phyloP scores from a whole-genome alignment of 2,888 invertebrate species.

The Drosophila hamatofila region DNA sequence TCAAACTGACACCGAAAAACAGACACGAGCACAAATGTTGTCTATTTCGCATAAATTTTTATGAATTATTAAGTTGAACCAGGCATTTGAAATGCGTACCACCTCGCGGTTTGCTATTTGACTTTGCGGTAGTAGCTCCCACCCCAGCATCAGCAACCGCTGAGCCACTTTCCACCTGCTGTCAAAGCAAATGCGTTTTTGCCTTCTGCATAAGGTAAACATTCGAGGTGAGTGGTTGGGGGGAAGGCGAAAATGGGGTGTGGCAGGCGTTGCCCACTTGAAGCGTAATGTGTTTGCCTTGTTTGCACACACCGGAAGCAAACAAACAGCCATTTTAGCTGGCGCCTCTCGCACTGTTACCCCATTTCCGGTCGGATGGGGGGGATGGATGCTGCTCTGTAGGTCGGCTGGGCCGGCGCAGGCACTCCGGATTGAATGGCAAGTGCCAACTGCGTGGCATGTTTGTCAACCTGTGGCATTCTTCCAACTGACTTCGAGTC shows the following conservation, averaged over 20 bases:
- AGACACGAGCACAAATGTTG: constrained; percentile 43
- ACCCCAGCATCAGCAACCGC: not conserved
- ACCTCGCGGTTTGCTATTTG: constrained; percentile 56
- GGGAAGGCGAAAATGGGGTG: not conserved
- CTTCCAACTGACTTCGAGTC: constrained; percentile 65
- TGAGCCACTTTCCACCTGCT: constrained; percentile 24
- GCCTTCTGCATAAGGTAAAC: constrained; percentile 58
- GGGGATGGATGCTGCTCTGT: not conserved
- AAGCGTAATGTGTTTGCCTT: constrained; percentile 74
- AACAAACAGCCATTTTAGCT: constrained; percentile 76
- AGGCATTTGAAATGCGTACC: constrained; percentile 53
- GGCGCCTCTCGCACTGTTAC: constrained; percentile 33
- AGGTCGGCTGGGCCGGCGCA: not conserved
- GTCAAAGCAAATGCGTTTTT: constrained; percentile 26
- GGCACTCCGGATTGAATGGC: constrained; percentile 42
- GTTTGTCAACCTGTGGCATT: constrained; percentile 65
- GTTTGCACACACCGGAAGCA: constrained; percentile 68
- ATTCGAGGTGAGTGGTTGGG: not conserved
- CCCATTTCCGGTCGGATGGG: constrained; percentile 58
- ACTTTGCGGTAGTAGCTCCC: constrained; percentile 24
- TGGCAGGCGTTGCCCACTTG: constrained; percentile 47
- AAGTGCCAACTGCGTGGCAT: constrained; percentile 28
- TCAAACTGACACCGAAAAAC: constrained; percentile 22
- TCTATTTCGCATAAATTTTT: constrained; percentile 75
- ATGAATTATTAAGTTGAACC: constrained; percentile 75